Conservation (phyloP, 1,140 invertebrate genomes). For the Bactericera cockerelli region DNA sequence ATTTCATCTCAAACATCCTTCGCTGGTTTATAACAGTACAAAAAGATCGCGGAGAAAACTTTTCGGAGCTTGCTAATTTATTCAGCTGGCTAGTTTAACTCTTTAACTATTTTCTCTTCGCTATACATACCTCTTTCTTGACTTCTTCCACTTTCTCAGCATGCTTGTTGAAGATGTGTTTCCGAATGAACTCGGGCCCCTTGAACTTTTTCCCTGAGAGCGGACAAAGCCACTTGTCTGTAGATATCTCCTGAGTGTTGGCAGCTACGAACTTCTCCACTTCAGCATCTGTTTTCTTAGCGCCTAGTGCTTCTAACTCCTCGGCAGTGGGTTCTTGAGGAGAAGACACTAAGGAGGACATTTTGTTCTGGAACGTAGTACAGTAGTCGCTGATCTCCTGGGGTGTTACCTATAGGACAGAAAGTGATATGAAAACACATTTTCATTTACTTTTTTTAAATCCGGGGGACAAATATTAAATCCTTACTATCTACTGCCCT, state of each 20-base stretch:
- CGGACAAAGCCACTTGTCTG: conserved; percentile 98
- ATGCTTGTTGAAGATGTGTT: conserved; percentile 98
- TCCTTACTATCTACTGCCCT: too few relatives aligned
- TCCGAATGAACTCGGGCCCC: conserved; percentile 95
- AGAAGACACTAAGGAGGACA: conserved; percentile 67
- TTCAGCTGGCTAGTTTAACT: too few relatives aligned
- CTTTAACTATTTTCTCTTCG: too few relatives aligned
- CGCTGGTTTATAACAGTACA: too few relatives aligned
- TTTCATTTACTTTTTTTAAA: too few relatives aligned
- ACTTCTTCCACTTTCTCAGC: conserved; percentile 93
- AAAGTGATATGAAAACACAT: too few relatives aligned
- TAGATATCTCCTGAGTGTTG: conserved; percentile 87
- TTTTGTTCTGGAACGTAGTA: conserved; percentile 66
- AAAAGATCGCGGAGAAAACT: too few relatives aligned
- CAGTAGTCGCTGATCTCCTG: conserved; percentile 63
- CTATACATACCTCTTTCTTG: conserved; percentile 61
- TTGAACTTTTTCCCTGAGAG: conserved; percentile 99
- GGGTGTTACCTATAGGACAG: conserved; percentile 33
- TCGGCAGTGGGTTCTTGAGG: conserved; percentile 52
- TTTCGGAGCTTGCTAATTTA: too few relatives aligned
- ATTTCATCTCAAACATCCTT: too few relatives aligned
- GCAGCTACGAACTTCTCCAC: conserved; percentile 88
- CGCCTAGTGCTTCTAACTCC: conserved; percentile 70
- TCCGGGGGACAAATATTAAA: too few relatives aligned
- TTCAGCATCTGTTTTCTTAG: conserved; percentile 73